Evolutionary conservation across 2,888 invertebrate genomes (phyloP).

Genomic region (Metellina segmentata): DNA sequence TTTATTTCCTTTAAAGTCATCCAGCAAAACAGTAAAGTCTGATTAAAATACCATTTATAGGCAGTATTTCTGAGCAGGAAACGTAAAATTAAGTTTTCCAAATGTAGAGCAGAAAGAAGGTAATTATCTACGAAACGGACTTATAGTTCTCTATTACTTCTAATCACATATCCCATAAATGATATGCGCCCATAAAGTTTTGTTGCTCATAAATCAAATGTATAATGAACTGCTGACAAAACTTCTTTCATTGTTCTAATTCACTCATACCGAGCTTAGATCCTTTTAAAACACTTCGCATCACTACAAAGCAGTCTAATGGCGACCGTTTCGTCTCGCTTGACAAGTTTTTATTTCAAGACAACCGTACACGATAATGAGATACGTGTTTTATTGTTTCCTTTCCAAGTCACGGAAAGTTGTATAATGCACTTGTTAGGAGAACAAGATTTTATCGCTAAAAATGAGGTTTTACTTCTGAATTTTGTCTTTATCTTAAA

Average conservation of each 20-base stretch:
- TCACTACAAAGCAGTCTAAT: neutral
- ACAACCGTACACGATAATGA: neutral
- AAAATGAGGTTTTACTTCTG: no score
- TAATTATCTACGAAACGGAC: neutral
- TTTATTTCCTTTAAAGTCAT: no score
- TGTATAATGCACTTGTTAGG: neutral
- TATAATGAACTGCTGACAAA: neutral
- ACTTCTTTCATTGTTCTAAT: neutral
- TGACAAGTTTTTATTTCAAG: neutral
- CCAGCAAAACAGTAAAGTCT: neutral
- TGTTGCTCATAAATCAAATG: neutral
- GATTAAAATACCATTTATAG: neutral
- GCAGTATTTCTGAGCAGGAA: neutral
- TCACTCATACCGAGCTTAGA: neutral
- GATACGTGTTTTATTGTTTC: neutral
- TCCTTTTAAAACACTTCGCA: neutral
- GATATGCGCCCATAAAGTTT: neutral
- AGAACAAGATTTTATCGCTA: no score
- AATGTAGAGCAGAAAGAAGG: no score
- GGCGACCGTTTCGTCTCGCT: neutral
- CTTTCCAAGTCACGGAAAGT: neutral
- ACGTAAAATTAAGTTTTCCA: neutral
- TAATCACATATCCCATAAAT: neutral
- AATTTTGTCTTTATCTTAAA: no score
- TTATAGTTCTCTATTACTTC: neutral